Conservation (phyloP, 2,113 vertebrate genomes). For the Suncus etruscus region DNA sequence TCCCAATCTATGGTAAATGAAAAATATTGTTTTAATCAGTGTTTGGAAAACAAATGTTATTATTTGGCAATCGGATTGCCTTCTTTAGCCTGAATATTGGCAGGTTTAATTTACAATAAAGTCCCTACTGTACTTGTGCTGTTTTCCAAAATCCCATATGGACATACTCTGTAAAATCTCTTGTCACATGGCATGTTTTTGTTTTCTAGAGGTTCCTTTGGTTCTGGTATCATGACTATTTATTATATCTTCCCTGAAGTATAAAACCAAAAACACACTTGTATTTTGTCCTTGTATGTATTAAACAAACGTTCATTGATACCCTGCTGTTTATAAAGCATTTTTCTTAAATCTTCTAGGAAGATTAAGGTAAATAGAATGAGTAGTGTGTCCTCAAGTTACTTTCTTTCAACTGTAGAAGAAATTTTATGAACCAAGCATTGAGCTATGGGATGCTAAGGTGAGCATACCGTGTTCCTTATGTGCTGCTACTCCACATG, state of each 20-base stretch:
- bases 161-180: constrained; percentile 59
- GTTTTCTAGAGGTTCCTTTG: constrained; percentile 65
- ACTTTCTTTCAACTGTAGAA: not conserved
- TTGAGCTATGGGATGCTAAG: not conserved
- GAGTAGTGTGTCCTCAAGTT: not conserved
- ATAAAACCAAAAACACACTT: constrained; percentile 18
- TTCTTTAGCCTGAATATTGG: constrained; percentile 59
- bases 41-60: constrained; percentile 67
- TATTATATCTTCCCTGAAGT: constrained; percentile 48
- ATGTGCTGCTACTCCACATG: not conserved
- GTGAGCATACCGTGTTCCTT: not conserved
- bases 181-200: constrained; percentile 57
- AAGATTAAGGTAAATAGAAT: constrained; percentile 34
- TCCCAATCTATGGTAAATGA: constrained; percentile 65
- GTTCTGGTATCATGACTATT: constrained; percentile 49
- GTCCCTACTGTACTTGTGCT: constrained; percentile 30
- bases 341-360: constrained; percentile 34
- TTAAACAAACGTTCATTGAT: constrained; percentile 36
- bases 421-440: not conserved
- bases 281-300: not conserved
- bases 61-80: constrained; percentile 20
- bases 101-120: not conserved
- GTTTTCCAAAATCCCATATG: constrained; percentile 60
- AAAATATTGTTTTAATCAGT: constrained; percentile 74
- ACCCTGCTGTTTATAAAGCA: not conserved